Evolutionary conservation across 37 sponge, comb jelly and placozoan genomes (phyloP), one percentile per base, ranked within the genome.

Genomic region (Geodia barretti): DNA sequence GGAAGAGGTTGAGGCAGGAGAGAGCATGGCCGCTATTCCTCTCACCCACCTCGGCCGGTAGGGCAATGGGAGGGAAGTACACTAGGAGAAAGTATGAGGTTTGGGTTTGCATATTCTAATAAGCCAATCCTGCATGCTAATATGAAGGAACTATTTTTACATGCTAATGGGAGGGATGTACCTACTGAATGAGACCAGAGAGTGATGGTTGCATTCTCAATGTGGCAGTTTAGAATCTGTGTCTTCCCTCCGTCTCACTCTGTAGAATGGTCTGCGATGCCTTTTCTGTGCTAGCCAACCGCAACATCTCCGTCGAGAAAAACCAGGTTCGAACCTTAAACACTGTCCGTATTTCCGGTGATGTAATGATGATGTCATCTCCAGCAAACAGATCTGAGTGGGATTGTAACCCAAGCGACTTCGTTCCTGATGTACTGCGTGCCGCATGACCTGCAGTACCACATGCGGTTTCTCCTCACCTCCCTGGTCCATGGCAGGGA

Each of bases 221-320:
- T n/a, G n/a, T n/a, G n/a, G n/a, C n/a, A n/a, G n/a, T n/a, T n/a
- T n/a, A n/a, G n/a, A n/a, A n/a, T n/a, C n/a, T n/a, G n/a, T n/a
- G n/a, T n/a, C n/a, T n/a, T n/a, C n/a, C n/a, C n/a, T n/a, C n/a
- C 21, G 20, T 63, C 5, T 39, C 21, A 43, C 35, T 42, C 40
- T 42, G 2, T 41, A 92, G 92, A 37, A 31, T 92, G 76, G 60
- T 87, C 24, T 92, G 88, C 72, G 78, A 83, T 80, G 79, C 81
- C 30, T 62, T 92, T 41, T 23, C 43, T 69, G 84, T 92, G 0
- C 76, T 92, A 14, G 83, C 68, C 59, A 92, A 92, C 76, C 83
- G 79, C 75, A 79, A 64, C 72, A 34, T 79, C 31, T 84, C 84
- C 34, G 54, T 68, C 2, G 41, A 58, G 42, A 11, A 9, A 39